These are phyloP conservation scores for Salmo trutta DNA, from an alignment of 2,797 vertebrate species.

Conservation along the genomic window DNA sequence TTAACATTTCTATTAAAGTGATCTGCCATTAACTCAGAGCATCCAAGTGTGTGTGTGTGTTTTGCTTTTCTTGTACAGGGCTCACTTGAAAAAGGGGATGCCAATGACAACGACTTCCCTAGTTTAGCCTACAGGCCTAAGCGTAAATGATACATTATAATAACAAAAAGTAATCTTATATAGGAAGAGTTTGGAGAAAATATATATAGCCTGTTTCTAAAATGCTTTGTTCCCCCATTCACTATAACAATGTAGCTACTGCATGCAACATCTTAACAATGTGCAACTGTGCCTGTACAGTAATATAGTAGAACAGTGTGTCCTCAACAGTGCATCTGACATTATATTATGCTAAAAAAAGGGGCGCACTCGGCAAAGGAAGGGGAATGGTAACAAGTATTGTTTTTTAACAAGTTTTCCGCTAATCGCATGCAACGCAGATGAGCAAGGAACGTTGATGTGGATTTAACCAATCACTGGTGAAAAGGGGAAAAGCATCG, in stretches of 20 bases:
- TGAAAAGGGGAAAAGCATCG: not conserved
- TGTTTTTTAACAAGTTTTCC: constrained; percentile 34
- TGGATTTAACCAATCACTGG: constrained; percentile 62
- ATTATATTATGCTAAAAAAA: not conserved
- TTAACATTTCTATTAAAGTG: too few relatives aligned
- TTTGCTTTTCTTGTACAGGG: too few relatives aligned
- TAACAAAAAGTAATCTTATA: too few relatives aligned
- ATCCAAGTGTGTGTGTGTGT: too few relatives aligned
- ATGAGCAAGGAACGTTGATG: constrained; percentile 70
- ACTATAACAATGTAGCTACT: not conserved
- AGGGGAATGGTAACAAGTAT: not conserved
- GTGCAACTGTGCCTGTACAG: not conserved
- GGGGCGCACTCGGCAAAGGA: not conserved
- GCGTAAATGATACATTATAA: too few relatives aligned
- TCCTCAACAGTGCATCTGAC: not conserved
- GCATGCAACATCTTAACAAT: not conserved
- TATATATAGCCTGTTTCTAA: not conserved
- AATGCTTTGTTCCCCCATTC: not conserved
- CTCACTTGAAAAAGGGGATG: too few relatives aligned
- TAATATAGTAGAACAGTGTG: not conserved
- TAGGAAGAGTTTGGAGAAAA: not conserved
- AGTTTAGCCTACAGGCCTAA: too few relatives aligned
- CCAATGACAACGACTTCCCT: too few relatives aligned
- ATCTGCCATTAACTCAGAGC: too few relatives aligned
- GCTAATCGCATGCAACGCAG: constrained; percentile 67